Percentiles rank a stretch among this genome's conserved stretches.
These are phyloP conservation scores for Loripinus fragilis DNA, from an alignment of 2,888 invertebrate species.

Conservation along the genomic window DNA sequence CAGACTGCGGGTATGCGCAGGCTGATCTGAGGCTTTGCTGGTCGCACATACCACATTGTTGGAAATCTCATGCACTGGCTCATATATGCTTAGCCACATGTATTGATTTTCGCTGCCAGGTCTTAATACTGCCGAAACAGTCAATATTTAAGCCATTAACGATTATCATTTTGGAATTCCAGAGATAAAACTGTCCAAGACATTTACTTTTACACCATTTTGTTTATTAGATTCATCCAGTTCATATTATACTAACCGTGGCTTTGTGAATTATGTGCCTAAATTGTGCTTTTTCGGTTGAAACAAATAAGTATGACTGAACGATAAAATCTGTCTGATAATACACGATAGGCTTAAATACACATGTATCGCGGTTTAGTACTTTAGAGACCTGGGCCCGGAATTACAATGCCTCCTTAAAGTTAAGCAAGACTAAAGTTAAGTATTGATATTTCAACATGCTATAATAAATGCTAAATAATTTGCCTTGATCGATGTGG, in stretches of 20 bases:
- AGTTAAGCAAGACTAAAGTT: too few species aligned
- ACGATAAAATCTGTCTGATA: background rate
- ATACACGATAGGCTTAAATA: background rate
- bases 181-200: background rate
- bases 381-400: too few species aligned
- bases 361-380: too few species aligned
- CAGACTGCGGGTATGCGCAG: too few species aligned
- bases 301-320: background rate
- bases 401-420: too few species aligned
- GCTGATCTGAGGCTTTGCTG: too few species aligned
- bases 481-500: too few species aligned
- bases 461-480: too few species aligned
- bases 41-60: too few species aligned
- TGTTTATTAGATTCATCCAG: background rate
- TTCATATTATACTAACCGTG: background rate
- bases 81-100: too few species aligned
- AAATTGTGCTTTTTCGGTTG: background rate
- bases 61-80: too few species aligned
- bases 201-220: background rate
- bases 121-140: background rate
- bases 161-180: background rate
- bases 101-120: slow-evolving; percentile 1
- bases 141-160: background rate
- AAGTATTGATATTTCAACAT: too few species aligned
- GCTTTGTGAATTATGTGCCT: background rate